Evolutionary conservation across 2,797 vertebrate genomes (phyloP).

Genomic region (Pachyuromys duprasi): DNA sequence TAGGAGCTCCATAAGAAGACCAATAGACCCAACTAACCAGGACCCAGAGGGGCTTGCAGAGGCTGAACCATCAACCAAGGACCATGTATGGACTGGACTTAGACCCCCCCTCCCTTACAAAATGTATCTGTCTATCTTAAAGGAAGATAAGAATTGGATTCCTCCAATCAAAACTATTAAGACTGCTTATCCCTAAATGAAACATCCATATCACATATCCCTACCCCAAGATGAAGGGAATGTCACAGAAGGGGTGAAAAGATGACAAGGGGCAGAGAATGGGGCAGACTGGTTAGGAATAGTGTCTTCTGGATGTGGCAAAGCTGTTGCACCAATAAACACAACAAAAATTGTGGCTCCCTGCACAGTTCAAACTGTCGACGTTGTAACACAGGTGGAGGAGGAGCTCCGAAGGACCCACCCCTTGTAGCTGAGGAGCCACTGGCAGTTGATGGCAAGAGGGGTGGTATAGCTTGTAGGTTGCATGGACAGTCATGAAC

Average conservation of each 20-base stretch:
- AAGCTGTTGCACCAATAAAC: not conserved
- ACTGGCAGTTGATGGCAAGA: not conserved
- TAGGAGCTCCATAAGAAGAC: no score
- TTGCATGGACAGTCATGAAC: not conserved
- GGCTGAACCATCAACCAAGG: no score
- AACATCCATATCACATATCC: not conserved
- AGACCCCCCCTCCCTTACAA: no score
- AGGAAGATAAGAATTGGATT: conserved; percentile 97
- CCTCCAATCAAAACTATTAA: conserved; percentile 94
- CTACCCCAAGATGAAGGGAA: not conserved
- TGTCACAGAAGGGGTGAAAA: not conserved
- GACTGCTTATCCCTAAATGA: not conserved
- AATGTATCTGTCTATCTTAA: conserved; percentile 92
- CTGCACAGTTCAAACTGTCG: not conserved
- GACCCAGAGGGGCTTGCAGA: no score
- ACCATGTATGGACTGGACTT: no score
- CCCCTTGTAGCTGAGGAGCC: not conserved
- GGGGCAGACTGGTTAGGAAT: no score
- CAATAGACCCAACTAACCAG: no score
- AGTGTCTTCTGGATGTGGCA: not conserved
- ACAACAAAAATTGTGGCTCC: not conserved
- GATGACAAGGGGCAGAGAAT: not conserved
- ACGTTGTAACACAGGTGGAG: not conserved
- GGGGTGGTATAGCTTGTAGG: not conserved
- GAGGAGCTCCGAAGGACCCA: not conserved